A percentile compares a stretch with the other conserved stretches of the same genome.
Conservation (phyloP, 2,797 vertebrate genomes). For the Eleutherodactylus coqui region DNA sequence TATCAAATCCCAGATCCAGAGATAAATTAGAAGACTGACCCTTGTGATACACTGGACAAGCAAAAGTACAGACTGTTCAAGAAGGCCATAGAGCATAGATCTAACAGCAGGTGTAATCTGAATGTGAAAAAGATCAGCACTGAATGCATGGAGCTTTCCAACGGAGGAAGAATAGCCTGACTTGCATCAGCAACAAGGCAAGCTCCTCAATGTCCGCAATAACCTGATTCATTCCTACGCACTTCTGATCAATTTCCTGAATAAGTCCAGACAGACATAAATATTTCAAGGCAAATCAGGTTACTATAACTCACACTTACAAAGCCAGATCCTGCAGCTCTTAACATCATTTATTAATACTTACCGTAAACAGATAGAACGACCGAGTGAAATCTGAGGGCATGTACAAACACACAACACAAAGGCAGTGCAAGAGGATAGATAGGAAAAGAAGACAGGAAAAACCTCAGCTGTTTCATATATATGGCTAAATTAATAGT, state of each 20-base stretch:
- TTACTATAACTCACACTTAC: slow-evolving; percentile 44
- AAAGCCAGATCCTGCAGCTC: slow-evolving; percentile 38
- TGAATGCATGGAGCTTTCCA: slow-evolving; percentile 7
- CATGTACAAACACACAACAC: neutral
- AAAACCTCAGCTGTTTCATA: neutral
- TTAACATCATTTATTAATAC: slow-evolving; percentile 54
- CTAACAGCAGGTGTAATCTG: neutral
- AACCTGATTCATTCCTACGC: slow-evolving; percentile 35
- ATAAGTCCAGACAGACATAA: slow-evolving; percentile 31
- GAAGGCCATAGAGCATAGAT: neutral
- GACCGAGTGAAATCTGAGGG: neutral
- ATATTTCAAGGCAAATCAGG: slow-evolving; percentile 43
- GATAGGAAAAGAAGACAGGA: neutral
- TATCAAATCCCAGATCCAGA: neutral
- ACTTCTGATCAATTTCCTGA: slow-evolving; percentile 37
- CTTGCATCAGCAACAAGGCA: slow-evolving; percentile 36
- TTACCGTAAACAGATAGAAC: slow-evolving; percentile 37
- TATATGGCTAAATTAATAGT: too few species aligned
- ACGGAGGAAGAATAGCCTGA: neutral
- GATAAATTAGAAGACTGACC: slow-evolving; percentile 24
- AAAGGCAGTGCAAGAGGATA: neutral
- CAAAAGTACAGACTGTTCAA: neutral
- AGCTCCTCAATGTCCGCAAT: slow-evolving; percentile 15
- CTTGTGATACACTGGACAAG: neutral
- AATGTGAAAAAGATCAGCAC: neutral